Evolutionary conservation across 2,113 vertebrate species (phyloP).

Genomic region (Gopherus evgoodei): DNA sequence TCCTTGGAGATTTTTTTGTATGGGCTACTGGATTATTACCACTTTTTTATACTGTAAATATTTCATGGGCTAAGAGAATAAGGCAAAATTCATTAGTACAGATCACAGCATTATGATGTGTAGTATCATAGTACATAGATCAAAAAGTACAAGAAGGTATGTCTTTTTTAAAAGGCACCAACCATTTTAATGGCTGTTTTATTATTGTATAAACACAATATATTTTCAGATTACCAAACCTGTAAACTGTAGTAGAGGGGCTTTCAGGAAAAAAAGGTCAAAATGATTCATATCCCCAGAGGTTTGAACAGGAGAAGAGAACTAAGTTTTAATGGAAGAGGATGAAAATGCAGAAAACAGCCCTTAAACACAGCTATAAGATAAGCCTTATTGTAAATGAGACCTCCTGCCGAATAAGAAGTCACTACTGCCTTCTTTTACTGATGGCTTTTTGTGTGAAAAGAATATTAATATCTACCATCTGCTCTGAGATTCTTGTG

Average conservation of each 20-base stretch:
- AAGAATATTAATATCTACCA: conserved; percentile 28
- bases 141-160: background rate
- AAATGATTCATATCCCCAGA: background rate
- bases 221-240: background rate
- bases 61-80: background rate
- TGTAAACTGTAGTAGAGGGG: background rate
- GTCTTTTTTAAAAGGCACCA: background rate
- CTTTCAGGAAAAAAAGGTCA: background rate
- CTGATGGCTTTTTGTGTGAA: background rate
- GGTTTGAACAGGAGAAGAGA: background rate
- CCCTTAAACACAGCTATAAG: background rate
- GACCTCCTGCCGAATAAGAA: background rate
- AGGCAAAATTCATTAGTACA: background rate
- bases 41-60: background rate
- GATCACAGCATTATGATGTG: background rate
- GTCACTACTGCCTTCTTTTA: background rate
- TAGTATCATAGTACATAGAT: background rate
- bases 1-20: background rate
- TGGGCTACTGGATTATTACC: background rate
- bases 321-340: background rate
- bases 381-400: background rate
- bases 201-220: background rate
- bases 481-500: background rate
- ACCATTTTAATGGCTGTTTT: background rate
- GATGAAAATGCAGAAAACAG: background rate